Percentiles rank a stretch among this genome's conserved stretches.
These are phyloP conservation scores for Poeciliopsis gracilis DNA, from an alignment of 2,797 vertebrate genomes.

Conservation along the genomic window DNA sequence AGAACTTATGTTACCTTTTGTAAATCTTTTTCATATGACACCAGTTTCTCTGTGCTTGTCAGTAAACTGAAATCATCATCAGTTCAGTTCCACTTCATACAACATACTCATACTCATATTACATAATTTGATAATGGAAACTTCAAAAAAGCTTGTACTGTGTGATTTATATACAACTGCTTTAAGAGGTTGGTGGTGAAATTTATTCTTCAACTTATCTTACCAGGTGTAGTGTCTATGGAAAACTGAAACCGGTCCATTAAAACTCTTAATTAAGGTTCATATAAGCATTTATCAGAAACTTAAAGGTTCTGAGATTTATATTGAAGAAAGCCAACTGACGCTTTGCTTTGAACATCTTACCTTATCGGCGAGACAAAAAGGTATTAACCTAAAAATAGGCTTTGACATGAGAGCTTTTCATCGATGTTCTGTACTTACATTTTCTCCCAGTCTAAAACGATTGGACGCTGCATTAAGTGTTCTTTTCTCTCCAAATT, in stretches of 20 bases:
- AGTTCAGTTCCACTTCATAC: no score
- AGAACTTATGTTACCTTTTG: not conserved
- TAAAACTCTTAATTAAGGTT: not conserved
- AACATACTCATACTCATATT: no score
- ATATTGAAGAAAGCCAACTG: not conserved
- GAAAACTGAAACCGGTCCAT: not conserved
- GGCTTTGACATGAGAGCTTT: not conserved
- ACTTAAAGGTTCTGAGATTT: not conserved
- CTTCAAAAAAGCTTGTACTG: not conserved
- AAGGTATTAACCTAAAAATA: not conserved
- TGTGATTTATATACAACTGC: not conserved
- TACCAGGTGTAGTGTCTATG: not conserved
- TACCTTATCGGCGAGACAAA: not conserved
- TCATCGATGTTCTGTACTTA: not conserved
- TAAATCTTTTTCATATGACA: not conserved
- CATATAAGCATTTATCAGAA: not conserved
- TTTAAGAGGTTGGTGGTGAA: not conserved
- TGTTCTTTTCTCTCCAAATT: conserved; percentile 9
- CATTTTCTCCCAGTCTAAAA: not conserved
- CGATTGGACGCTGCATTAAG: conserved; percentile 3
- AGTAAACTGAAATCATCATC: no score
- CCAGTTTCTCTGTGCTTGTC: no score
- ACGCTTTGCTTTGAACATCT: not conserved
- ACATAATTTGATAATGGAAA: not conserved
- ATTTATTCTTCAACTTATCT: not conserved